These are phyloP conservation scores for Etheostoma cragini DNA, from an alignment of 2,113 vertebrate species.

Conservation along the genomic window DNA sequence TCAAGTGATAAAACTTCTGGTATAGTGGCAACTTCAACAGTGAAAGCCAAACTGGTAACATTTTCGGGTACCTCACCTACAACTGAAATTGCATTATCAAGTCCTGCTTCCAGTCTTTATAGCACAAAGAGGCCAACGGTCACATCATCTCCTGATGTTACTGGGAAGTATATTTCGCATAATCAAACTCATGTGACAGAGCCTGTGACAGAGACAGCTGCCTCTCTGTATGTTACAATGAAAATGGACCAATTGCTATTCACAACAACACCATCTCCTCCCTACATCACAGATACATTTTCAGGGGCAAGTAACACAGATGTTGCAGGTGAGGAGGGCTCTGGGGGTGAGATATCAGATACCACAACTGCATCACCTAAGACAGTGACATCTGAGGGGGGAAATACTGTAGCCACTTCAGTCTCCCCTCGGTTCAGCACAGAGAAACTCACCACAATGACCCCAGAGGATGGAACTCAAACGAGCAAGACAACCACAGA, in stretches of 20 bases:
- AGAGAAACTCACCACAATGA: slow-evolving; percentile 5
- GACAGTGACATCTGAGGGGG: slow-evolving; percentile 23
- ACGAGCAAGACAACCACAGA: neutral
- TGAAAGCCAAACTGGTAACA: neutral
- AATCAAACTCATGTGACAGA: slow-evolving; percentile 14
- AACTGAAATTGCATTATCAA: slow-evolving; percentile 16
- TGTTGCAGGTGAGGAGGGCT: slow-evolving; percentile 7
- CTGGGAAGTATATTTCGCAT: slow-evolving; percentile 18
- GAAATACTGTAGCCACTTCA: slow-evolving; percentile 9
- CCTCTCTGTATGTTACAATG: neutral
- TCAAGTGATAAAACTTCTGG: slow-evolving; percentile 9
- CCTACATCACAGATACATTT: neutral
- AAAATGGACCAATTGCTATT: slow-evolving; percentile 11
- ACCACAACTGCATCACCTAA: slow-evolving; percentile 20
- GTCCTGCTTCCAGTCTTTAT: slow-evolving; percentile 32
- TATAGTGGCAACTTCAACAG: slow-evolving; percentile 4
- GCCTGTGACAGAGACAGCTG: neutral
- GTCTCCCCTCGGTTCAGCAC: slow-evolving; percentile 12
- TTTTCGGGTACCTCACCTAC: slow-evolving; percentile 15
- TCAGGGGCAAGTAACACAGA: slow-evolving; percentile 1
- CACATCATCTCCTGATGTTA: slow-evolving; percentile 24
- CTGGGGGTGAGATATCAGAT: slow-evolving; percentile 17
- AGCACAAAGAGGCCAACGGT: slow-evolving; percentile 40
- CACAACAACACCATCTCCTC: slow-evolving; percentile 13
- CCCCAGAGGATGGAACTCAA: slow-evolving; percentile 15